A percentile compares a stretch with the other conserved stretches of the same genome.
phyloP scores from a whole-genome alignment of 2,888 invertebrate genomes.

The Hemithea aestivaria region DNA sequence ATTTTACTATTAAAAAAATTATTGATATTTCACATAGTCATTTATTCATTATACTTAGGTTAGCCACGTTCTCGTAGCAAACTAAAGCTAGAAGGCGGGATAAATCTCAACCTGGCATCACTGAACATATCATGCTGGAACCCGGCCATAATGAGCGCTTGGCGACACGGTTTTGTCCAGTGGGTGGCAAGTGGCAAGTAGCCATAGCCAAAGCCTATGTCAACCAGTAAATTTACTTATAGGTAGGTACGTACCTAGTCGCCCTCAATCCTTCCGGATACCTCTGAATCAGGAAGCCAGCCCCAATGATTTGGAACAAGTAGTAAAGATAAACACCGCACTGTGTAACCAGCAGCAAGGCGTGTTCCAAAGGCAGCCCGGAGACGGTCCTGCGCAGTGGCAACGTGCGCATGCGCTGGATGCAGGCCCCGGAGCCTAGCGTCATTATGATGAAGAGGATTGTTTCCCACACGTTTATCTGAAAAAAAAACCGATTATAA shows the following conservation, averaged over 20 bases:
- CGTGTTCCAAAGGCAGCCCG: conserved; percentile 81
- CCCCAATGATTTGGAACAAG: conserved; percentile 87
- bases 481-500: conserved; percentile 30
- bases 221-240: too few species aligned
- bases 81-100: too few species aligned
- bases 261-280: conserved; percentile 57
- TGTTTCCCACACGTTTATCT: conserved; percentile 80
- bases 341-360: conserved; percentile 87
- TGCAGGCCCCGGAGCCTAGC: conserved; percentile 59
- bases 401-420: conserved; percentile 62
- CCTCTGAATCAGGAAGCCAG: conserved; percentile 75
- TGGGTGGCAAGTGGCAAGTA: too few species aligned
- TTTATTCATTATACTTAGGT: too few species aligned
- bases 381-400: conserved; percentile 53
- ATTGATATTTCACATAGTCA: too few species aligned
- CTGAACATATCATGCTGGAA: too few species aligned
- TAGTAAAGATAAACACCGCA: conserved; percentile 89
- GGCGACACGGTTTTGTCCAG: too few species aligned
- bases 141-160: too few species aligned
- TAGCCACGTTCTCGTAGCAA: too few species aligned
- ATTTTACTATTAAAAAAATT: too few species aligned
- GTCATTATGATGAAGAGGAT: conserved; percentile 66
- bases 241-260: conserved; percentile 57
- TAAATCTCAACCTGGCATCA: too few species aligned
- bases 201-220: too few species aligned